These are phyloP conservation scores for Spheniscus mendiculus DNA, from an alignment of 2,113 vertebrate species.

Conservation along the genomic window DNA sequence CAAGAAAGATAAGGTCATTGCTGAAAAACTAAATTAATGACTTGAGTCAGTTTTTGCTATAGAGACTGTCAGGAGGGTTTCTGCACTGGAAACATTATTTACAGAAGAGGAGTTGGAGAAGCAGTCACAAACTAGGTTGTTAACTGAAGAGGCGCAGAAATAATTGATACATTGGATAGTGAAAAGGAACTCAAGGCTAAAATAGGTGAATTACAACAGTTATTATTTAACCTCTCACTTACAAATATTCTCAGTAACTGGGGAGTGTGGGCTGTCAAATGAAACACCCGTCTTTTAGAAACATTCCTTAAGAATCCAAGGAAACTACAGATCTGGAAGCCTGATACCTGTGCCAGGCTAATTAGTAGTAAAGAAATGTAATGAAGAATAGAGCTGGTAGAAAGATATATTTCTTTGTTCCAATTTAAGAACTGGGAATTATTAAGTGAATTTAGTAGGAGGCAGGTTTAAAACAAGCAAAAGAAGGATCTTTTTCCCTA, in stretches of 20 bases:
- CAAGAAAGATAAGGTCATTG: conserved; percentile 49
- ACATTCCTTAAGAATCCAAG: not conserved
- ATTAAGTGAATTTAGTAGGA: not conserved
- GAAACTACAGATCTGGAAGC: not conserved
- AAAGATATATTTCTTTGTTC: not conserved
- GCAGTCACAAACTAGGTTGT: not conserved
- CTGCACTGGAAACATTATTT: conserved; percentile 17
- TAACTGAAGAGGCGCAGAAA: conserved; percentile 4
- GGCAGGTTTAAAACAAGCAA: not conserved
- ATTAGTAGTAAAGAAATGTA: not conserved
- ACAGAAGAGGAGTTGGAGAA: not conserved
- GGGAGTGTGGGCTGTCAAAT: not conserved
- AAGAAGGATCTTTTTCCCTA: not conserved
- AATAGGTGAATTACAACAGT: not conserved
- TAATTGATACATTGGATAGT: not conserved
- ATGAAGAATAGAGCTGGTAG: not conserved
- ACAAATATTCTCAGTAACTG: not conserved
- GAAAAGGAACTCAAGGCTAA: not conserved
- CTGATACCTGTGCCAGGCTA: not conserved
- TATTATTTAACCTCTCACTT: not conserved
- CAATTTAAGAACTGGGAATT: not conserved
- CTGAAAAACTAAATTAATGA: conserved; percentile 49
- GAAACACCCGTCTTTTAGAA: not conserved
- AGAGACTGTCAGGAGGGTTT: conserved; percentile 26
- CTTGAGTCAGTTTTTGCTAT: conserved; percentile 4